Evolutionary conservation across 64 coral and sea anemone genomes (phyloP).

Genomic region (Montipora foliosa): DNA sequence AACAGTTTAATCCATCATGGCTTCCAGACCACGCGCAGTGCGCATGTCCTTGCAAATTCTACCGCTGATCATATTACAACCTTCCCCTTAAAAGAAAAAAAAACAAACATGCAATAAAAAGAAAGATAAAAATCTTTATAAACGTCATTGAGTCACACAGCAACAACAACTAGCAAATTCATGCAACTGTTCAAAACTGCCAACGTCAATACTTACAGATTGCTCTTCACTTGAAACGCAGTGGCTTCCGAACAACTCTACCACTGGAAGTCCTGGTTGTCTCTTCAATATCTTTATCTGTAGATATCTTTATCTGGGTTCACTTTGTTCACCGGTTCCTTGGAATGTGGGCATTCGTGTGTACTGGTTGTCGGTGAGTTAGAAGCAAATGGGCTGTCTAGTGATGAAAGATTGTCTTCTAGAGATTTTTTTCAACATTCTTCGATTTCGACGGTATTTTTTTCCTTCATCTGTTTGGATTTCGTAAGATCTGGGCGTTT

Average conservation of each 20-base stretch:
- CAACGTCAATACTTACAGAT: neutral
- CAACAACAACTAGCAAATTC: neutral
- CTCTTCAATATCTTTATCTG: neutral
- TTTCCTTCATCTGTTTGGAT: neutral
- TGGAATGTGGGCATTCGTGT: neutral
- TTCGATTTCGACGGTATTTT: neutral
- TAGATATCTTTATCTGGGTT: neutral
- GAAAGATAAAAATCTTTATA: too few species aligned
- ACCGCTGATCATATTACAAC: too few species aligned
- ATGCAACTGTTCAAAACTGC: neutral
- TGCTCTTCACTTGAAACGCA: neutral
- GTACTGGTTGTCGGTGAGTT: neutral
- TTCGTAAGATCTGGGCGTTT: neutral
- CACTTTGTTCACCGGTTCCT: neutral
- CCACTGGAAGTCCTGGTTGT: constrained; percentile 1
- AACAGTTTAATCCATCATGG: too few species aligned
- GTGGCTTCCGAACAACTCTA: neutral
- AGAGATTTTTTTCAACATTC: neutral
- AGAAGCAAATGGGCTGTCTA: neutral
- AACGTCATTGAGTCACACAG: too few species aligned
- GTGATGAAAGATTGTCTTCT: neutral
- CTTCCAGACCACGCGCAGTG: too few species aligned
- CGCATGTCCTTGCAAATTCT: too few species aligned
- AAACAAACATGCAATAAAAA: too few species aligned
- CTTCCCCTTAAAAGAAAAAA: too few species aligned